A percentile compares a stretch with the other conserved stretches of the same genome.
These are phyloP conservation scores for Hoplodrina ambigua DNA, from an alignment of 2,888 invertebrate species.

Conservation along the genomic window DNA sequence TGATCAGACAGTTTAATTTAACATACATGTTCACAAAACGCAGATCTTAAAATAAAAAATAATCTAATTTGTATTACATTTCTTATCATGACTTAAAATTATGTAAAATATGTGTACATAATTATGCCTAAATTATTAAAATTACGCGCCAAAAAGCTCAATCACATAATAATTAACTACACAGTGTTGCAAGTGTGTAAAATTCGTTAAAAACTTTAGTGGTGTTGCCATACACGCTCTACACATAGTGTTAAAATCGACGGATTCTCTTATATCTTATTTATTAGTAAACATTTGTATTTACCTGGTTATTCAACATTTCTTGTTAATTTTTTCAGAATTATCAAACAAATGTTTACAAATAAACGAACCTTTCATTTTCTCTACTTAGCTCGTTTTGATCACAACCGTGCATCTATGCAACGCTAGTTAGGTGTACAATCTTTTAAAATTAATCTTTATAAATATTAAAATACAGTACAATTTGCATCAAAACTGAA, in stretches of 20 bases:
- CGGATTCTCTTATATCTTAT: slow-evolving; percentile 65
- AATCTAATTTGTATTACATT: slow-evolving; percentile 79
- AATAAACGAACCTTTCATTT: slow-evolving; percentile 52
- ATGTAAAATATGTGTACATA: slow-evolving; percentile 61
- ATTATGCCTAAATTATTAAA: slow-evolving; percentile 68
- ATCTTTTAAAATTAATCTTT: slow-evolving; percentile 49
- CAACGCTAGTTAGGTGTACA: slow-evolving; percentile 57
- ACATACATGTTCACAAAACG: slow-evolving; percentile 65
- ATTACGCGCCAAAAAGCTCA: slow-evolving; percentile 76
- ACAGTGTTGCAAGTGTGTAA: slow-evolving; percentile 73
- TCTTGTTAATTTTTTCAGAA: neutral
- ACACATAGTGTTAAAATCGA: slow-evolving; percentile 69
- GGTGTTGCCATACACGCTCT: slow-evolving; percentile 71
- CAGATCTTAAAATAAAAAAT: slow-evolving; percentile 67
- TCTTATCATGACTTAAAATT: slow-evolving; percentile 68
- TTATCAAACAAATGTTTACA: slow-evolving; percentile 56
- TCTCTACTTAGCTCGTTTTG: slow-evolving; percentile 55
- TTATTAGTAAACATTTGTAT: slow-evolving; percentile 60
- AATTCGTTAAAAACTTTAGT: slow-evolving; percentile 68
- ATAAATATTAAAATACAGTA: slow-evolving; percentile 54
- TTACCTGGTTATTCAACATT: neutral
- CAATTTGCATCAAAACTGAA: slow-evolving; percentile 46
- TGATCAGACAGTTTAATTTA: slow-evolving; percentile 31
- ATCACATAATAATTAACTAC: slow-evolving; percentile 69
- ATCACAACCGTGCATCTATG: slow-evolving; percentile 72